phyloP scores from a whole-genome alignment of 2,113 vertebrate species.

The Gymnorhina tibicen region DNA sequence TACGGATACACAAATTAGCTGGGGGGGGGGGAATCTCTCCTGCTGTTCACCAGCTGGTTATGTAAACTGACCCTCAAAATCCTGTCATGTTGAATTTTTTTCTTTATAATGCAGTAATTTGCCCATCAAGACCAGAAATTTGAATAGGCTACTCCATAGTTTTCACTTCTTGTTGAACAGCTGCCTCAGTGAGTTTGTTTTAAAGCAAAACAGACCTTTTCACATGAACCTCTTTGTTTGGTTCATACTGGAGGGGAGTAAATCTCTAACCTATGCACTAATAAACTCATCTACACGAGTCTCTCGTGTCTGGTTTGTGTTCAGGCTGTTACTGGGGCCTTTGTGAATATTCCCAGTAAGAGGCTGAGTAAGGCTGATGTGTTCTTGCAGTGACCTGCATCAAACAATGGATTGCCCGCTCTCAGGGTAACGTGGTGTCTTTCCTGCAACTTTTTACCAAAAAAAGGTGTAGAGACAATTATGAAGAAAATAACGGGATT shows the following conservation, averaged over 20 bases:
- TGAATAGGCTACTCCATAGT: not conserved
- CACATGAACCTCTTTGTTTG: not conserved
- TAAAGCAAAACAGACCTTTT: not conserved
- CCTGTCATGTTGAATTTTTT: not conserved
- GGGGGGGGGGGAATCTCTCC: not conserved
- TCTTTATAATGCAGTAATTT: not conserved
- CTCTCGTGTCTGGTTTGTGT: not conserved
- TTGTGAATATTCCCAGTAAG: not conserved
- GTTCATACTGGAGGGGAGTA: not conserved
- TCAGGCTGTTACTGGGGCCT: not conserved
- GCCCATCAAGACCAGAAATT: not conserved
- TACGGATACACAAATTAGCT: not conserved
- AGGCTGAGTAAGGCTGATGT: not conserved
- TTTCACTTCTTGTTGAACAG: not conserved
- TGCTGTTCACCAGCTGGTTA: not conserved
- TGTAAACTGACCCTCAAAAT: not conserved
- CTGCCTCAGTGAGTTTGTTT: constrained; percentile 14
- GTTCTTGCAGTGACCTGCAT: fast-evolving
- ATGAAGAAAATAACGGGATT: not conserved
- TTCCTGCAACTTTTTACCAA: not conserved
- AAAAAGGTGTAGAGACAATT: not conserved
- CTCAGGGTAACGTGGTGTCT: not conserved
- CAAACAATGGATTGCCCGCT: fast-evolving
- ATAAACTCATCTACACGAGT: constrained; percentile 49
- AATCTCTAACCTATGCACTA: constrained; percentile 55